Evolutionary conservation across 2,113 vertebrate species (phyloP), one percentile per base, ranked within the genome.

Genomic region (Caloenas nicobarica): DNA sequence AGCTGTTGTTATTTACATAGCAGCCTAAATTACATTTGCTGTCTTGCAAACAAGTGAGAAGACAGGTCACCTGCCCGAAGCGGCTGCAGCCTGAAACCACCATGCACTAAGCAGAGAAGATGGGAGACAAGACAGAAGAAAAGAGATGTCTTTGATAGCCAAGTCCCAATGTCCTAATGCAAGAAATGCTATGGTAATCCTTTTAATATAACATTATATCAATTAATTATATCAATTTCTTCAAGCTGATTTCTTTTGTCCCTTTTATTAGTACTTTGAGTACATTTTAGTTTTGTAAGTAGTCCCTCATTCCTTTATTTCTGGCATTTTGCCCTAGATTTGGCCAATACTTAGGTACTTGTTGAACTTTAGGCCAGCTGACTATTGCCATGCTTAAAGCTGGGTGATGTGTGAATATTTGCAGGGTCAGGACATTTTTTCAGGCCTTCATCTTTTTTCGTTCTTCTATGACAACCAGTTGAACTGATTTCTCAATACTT

Each of bases 1-100:
- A 76, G 54, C 19, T 87, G 23, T n/a, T 86, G 24, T 72, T 95
- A 70, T 73, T 94, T 80, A 70, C n/a, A 51, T 7, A 66, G 28
- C 16, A 93, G 13, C 25, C 34, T 50, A 73, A 88, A 94, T 73
- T 40, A 62, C 62, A 23, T 68, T 68, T 76, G 4, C 44, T 90
- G 50, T 54, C 57, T 90, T 62, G 21, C 14, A 81, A 94, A n/a
- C 8, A 58, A 53, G 26, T 22, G 36, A 80, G 54, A 83, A 64
- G 85, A 34, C 2, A 10, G 26, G 26, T 87, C 38, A 78, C 25
- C 33, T 51, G 34, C 26, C 42, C 23, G n/a, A 36, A 81, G 31
- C 28, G 26, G 7, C n/a, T 81, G 18, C 53, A 79, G 33, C 21
- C 42, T 68, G 44, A 56, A 53, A 31, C 7, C 34, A 69, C 28